Evolutionary conservation across 2,797 vertebrate species (phyloP), one percentile per base, ranked within the genome.

Genomic region (Cryptoblepharus egeriae): DNA sequence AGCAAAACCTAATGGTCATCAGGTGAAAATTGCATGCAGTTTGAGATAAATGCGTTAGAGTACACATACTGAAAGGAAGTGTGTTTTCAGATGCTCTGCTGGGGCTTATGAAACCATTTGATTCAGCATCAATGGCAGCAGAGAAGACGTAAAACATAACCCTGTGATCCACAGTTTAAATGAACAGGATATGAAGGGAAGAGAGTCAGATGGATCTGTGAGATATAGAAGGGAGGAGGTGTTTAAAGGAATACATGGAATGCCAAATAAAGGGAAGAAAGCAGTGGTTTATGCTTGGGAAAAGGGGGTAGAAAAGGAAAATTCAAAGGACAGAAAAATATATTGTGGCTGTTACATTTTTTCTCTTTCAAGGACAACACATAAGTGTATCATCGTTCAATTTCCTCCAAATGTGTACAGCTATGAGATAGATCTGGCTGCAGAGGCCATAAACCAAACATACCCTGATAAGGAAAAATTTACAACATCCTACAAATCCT

Each of bases 391-490:
- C 28, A 39, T 28, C 22, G n/a, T n/a, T 72, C 70, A 49, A 22
- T 55, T 55, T 32, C 22, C n/a, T 20, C 55, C 49, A 32, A 22
- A 72, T 45, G 22, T 45, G 42, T 16, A 69, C 20, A 49, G 16
- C 70, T 72, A 11, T 72, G 70, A 72, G 49, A 72, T 30, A 49
- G n/a, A 30, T 49, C n/a, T 30, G n/a, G 28, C 70, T 42, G 52
- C 20, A 72, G 70, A 30, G 70, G 37, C 35, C 28, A 61, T 75
- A 75, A 75, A 61, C 74, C 58, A 77, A 49, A 79, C 39, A 10
- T 22, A 79, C 35, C n/a, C 28, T 57, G 32, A 57, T n/a, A 58
- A 58, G 26, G 16, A 69, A 68, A 57, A 26, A 28, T 39, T 69
- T 55, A 49, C 12, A 13, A 52, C 52, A 18, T 32, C 18, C 32